Evolutionary conservation across 1,140 invertebrate species (phyloP).

Genomic region (Drosophila seguyi): DNA sequence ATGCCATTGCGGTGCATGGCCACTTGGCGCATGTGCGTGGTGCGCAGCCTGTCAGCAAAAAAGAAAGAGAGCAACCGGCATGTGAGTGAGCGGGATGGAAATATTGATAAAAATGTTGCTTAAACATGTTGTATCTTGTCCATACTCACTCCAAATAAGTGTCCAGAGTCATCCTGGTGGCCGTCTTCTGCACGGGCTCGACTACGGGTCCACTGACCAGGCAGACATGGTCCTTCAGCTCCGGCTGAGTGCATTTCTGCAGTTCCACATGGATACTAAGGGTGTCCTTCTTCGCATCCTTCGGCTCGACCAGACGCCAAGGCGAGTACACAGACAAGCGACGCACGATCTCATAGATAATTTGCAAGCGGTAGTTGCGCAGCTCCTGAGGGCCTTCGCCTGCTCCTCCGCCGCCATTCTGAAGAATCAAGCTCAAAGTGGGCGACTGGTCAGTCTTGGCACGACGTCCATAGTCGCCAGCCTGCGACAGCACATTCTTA

Average conservation of each 20-base stretch:
- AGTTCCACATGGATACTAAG: conserved; percentile 32
- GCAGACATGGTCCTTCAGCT: conserved; percentile 4
- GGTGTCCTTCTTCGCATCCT: conserved; percentile 21
- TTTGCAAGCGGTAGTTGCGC: conserved; percentile 50
- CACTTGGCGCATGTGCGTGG: conserved; percentile 87
- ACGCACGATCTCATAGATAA: conserved; percentile 37
- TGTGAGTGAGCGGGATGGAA: not conserved
- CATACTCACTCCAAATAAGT: conserved; percentile 57
- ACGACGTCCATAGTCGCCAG: conserved; percentile 30
- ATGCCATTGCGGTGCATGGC: conserved; percentile 88
- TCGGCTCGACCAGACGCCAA: conserved; percentile 34
- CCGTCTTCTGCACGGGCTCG: conserved; percentile 45
- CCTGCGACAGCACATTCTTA: conserved; percentile 7
- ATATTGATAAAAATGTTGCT: not conserved
- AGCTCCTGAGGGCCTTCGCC: conserved; percentile 29
- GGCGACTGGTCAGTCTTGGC: not conserved
- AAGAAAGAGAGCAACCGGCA: not conserved
- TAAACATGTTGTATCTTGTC: not conserved
- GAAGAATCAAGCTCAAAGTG: conserved; percentile 17
- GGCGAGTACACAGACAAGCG: conserved; percentile 53
- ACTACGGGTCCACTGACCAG: conserved; percentile 55
- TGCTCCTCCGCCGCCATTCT: not conserved
- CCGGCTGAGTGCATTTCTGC: not conserved
- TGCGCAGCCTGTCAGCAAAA: conserved; percentile 80
- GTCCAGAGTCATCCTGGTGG: conserved; percentile 18